phyloP scores from a whole-genome alignment of 1,140 invertebrate genomes.

The Pentalonia nigronervosa region DNA sequence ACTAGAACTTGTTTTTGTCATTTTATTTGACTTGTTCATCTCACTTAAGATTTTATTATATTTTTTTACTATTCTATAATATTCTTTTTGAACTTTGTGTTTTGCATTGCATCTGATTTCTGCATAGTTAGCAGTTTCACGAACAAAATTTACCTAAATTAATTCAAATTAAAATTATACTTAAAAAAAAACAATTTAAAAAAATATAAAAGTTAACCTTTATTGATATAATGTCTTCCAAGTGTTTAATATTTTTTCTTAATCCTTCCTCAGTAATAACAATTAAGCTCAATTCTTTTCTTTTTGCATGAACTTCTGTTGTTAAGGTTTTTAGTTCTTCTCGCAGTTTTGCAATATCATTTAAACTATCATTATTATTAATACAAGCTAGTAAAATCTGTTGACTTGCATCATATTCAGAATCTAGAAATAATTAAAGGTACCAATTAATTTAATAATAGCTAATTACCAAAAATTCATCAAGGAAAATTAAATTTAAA shows the following conservation, averaged over 20 bases:
- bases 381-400: neutral
- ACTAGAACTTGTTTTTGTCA: neutral
- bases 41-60: conserved; percentile 22
- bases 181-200: too few species aligned
- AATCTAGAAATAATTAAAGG: neutral
- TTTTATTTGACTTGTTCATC: neutral
- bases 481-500: too few species aligned
- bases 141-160: conserved; percentile 23
- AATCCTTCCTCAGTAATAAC: conserved; percentile 22
- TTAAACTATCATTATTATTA: neutral
- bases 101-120: conserved; percentile 28
- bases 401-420: neutral
- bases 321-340: conserved; percentile 36
- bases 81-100: conserved; percentile 34
- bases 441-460: too few species aligned
- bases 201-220: neutral
- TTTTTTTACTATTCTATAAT: conserved; percentile 27
- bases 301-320: neutral
- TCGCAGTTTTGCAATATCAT: neutral
- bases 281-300: conserved; percentile 40
- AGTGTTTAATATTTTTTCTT: conserved; percentile 47
- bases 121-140: neutral
- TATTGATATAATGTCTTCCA: conserved; percentile 48
- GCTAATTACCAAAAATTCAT: too few species aligned
- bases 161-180: neutral